These are phyloP conservation scores for Leistus spinibarbis DNA, from an alignment of 2,888 invertebrate genomes.

Conservation along the genomic window DNA sequence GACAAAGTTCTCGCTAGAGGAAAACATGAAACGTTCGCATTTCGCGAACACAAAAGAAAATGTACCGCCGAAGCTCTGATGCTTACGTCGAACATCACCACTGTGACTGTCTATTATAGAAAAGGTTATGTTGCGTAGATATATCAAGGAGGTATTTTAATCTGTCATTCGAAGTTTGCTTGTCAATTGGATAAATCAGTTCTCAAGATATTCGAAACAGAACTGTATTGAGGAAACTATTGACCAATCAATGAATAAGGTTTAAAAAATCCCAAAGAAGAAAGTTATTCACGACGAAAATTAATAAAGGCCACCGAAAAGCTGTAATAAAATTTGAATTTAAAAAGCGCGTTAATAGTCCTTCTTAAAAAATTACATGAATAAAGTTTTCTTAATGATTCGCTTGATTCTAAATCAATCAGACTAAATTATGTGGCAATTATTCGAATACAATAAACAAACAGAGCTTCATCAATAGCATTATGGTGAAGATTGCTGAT, in stretches of 20 bases:
- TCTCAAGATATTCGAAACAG: not conserved
- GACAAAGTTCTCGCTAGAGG: not conserved
- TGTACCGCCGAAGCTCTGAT: not conserved
- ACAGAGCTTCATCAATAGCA: not conserved
- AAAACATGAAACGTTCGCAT: not conserved
- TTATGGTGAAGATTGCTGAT: not conserved
- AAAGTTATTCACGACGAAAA: no score
- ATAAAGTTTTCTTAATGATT: no score
- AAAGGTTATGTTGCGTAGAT: not conserved
- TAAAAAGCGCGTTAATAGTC: no score
- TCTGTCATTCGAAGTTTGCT: not conserved
- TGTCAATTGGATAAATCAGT: not conserved
- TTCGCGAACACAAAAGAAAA: constrained; percentile 3
- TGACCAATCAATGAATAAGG: no score
- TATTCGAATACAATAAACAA: not conserved
- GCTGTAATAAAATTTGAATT: no score
- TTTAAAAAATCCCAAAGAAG: no score
- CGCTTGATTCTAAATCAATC: no score
- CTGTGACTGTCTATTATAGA: not conserved
- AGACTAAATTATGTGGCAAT: not conserved
- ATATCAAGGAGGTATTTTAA: constrained; percentile 1
- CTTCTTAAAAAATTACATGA: no score
- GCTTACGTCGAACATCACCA: not conserved
- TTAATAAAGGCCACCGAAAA: no score
- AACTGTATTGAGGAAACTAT: not conserved